These are phyloP conservation scores for Drosophila littoralis DNA, from an alignment of 1,140 invertebrate species.

Conservation along the genomic window DNA sequence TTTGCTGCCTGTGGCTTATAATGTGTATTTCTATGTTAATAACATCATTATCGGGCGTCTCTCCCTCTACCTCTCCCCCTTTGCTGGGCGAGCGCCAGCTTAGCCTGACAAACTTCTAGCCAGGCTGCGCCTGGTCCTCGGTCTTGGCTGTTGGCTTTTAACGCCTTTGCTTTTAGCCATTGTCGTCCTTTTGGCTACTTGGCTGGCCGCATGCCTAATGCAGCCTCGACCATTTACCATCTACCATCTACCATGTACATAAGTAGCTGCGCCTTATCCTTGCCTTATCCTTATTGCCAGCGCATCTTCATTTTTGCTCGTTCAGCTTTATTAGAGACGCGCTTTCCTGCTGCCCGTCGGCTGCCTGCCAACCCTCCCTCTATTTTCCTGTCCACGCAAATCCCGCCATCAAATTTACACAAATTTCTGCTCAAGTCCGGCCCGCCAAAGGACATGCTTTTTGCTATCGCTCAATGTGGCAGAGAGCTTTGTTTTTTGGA, in stretches of 20 bases:
- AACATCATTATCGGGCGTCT: constrained; percentile 71
- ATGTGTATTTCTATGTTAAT: constrained; percentile 76
- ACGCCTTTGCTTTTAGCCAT: constrained; percentile 54
- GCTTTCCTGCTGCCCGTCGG: constrained; percentile 4
- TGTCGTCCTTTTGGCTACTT: constrained; percentile 26
- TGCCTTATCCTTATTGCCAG: constrained; percentile 75
- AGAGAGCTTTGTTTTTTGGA: constrained; percentile 44
- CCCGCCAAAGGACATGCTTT: constrained; percentile 56
- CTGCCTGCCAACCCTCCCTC: background rate
- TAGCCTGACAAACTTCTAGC: background rate
- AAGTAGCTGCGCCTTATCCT: constrained; percentile 50
- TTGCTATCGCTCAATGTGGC: constrained; percentile 56
- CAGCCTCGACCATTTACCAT: constrained; percentile 54
- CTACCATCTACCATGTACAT: constrained; percentile 18
- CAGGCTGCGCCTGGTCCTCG: background rate
- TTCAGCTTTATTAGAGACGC: constrained; percentile 63
- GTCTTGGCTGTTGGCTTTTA: constrained; percentile 60
- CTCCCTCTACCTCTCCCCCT: background rate
- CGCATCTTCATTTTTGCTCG: constrained; percentile 77
- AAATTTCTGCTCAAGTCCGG: constrained; percentile 68
- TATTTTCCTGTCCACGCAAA: constrained; percentile 48
- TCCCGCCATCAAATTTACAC: constrained; percentile 79
- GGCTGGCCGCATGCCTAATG: constrained; percentile 58
- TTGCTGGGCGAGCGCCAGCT: background rate
- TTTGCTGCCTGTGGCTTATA: constrained; percentile 49